These are phyloP conservation scores for Pristionchus maxplancki DNA, from an alignment of 2,888 invertebrate genomes.

Conservation along the genomic window DNA sequence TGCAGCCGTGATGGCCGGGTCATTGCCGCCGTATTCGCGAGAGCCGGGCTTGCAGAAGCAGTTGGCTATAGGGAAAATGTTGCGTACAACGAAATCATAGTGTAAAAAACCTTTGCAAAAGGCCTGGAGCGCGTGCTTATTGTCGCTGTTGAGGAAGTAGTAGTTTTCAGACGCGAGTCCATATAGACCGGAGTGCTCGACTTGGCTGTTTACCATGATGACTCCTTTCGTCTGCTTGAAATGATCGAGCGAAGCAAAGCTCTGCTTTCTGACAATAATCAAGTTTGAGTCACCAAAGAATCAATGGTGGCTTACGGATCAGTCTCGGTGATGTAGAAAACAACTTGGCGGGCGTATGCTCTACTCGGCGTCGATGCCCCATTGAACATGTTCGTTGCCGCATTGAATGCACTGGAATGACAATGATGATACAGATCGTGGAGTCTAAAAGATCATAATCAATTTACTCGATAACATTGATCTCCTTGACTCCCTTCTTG, in stretches of 20 bases:
- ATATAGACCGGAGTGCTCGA: neutral
- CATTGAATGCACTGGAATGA: neutral
- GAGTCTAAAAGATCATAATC: neutral
- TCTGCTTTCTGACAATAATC: neutral
- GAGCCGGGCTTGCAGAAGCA: neutral
- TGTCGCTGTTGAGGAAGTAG: neutral
- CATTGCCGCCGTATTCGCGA: neutral
- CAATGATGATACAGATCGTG: neutral
- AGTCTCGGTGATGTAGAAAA: neutral
- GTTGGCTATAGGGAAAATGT: conserved; percentile 10
- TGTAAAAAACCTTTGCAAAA: neutral
- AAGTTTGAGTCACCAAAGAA: neutral
- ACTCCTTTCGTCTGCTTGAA: neutral
- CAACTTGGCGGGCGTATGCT: neutral
- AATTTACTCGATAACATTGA: neutral
- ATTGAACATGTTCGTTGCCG: neutral
- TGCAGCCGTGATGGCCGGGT: neutral
- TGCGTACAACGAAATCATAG: too few relatives aligned
- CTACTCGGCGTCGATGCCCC: neutral
- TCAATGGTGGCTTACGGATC: neutral
- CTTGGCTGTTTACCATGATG: neutral
- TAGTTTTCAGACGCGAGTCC: neutral
- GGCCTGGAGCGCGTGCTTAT: neutral
- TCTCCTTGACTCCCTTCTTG: neutral
- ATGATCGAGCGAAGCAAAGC: neutral